Evolutionary conservation across 2,888 invertebrate species (phyloP), one percentile per base, ranked within the genome.

Genomic region (Eupeodes luniger): DNA sequence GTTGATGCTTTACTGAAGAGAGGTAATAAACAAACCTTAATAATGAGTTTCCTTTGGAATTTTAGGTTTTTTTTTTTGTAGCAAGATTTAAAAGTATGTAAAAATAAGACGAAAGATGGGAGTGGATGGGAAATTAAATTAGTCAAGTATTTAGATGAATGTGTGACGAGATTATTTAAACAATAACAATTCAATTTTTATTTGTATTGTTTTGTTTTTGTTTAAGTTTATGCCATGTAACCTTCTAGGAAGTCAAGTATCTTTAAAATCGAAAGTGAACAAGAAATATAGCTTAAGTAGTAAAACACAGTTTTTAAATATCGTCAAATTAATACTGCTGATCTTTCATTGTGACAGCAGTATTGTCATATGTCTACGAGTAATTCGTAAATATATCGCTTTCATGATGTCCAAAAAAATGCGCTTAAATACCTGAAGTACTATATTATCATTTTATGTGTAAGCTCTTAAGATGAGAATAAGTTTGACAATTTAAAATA

Each of bases 1-100:
- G 83, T 83, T 84, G 80, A 84, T 84, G 77, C 77, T 84, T 79
- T 51, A 67, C 66, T 67, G 64, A 11, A 62, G 47, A 44, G 47
- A 19, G 14, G 44, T 70, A 27, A 77, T 72, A 84, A 79, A 86
- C 51, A 66, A 66, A 49, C 59, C 40, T 59, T 77, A 67, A 40
- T 87, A 87, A 87, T 84, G 87, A 85, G 85, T 61, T 85, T 76
- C 64, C 72, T 69, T 57, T 67, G 34, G 34, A 34, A n/a, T 61
- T 61, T 36, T 9, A n/a, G 19, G 72, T 11, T 67, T 59, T 51
- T 7, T 7, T 64, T 44, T 53, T 19, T 66, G 2, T 27, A 14
- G 51, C n/a, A 34, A 14, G 6, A 47, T 66, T 64, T 67, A 10
- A n/a, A 19, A 19, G 19, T 19, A 51, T 14, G 27, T 49, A 34